A percentile compares a stretch with the other conserved stretches of the same genome.
Conservation (phyloP, 2,113 vertebrate genomes). For the Corythaeola cristata region DNA sequence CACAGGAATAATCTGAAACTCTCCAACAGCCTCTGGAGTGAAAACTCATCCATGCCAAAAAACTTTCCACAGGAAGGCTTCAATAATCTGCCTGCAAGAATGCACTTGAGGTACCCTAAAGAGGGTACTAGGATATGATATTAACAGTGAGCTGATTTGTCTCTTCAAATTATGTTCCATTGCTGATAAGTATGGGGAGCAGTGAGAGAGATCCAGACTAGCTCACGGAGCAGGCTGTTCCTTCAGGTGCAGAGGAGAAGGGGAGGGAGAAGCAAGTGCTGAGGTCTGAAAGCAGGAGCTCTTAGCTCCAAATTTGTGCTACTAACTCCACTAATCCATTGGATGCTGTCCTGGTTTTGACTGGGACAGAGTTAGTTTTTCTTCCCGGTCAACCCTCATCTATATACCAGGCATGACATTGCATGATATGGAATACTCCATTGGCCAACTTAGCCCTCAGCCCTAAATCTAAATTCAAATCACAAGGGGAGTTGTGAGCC, state of each 20-base stretch:
- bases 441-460: too few relatives aligned
- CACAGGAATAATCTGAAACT: background rate
- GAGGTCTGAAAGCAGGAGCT: background rate
- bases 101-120: constrained; percentile 1
- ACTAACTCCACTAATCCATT: background rate
- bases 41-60: constrained; percentile 30
- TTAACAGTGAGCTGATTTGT: background rate
- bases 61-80: background rate
- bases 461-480: too few relatives aligned
- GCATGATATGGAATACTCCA: too few relatives aligned
- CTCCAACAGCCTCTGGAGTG: background rate
- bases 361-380: too few relatives aligned
- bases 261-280: background rate
- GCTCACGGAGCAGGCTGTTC: background rate
- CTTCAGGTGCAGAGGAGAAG: background rate
- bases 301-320: background rate
- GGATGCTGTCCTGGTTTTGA: too few relatives aligned
- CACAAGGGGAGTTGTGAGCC: too few relatives aligned
- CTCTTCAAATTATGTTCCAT: background rate
- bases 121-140: background rate
- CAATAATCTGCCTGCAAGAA: background rate
- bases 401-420: too few relatives aligned
- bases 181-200: background rate
- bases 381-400: too few relatives aligned
- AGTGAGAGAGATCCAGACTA: background rate